Evolutionary conservation across 2,797 vertebrate genomes (phyloP).

Genomic region (Pelobates cultripes): DNA sequence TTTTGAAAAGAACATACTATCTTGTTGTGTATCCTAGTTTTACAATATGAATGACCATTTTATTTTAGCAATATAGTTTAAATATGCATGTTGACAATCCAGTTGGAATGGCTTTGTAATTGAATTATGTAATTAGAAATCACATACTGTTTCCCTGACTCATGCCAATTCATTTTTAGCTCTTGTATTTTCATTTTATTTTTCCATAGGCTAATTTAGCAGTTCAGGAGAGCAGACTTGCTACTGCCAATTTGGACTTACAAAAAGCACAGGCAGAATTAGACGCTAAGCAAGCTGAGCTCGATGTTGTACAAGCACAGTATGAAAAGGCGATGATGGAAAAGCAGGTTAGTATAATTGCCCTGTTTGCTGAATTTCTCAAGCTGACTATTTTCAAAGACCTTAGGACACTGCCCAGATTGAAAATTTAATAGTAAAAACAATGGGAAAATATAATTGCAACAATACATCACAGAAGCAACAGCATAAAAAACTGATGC

Average conservation of each 20-base stretch:
- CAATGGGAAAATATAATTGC: slow-evolving; percentile 9
- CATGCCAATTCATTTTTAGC: not conserved
- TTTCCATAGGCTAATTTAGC: slow-evolving; percentile 84
- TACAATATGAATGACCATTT: too few species aligned
- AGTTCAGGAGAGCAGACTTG: slow-evolving; percentile 85
- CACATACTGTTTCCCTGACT: not conserved
- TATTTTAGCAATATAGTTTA: too few species aligned
- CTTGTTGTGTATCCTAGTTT: too few species aligned
- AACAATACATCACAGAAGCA: not conserved
- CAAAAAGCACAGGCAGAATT: slow-evolving; percentile 89
- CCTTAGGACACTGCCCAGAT: not conserved
- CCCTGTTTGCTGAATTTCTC: slow-evolving; percentile 4
- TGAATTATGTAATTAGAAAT: slow-evolving; percentile 5
- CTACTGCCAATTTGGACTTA: slow-evolving; percentile 84
- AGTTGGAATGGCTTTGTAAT: slow-evolving; percentile 29
- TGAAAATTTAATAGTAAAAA: slow-evolving; percentile 6
- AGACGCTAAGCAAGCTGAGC: slow-evolving; percentile 87
- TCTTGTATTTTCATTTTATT: slow-evolving; percentile 22
- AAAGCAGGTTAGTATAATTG: slow-evolving; percentile 83
- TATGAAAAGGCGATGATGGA: slow-evolving; percentile 90
- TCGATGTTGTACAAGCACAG: slow-evolving; percentile 86
- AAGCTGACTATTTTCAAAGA: slow-evolving; percentile 1
- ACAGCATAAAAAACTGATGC: not conserved
- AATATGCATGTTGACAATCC: not conserved
- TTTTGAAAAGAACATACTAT: too few species aligned